A percentile compares a stretch with the other conserved stretches of the same genome.
Evolutionary conservation across 1,140 invertebrate species (phyloP).

Genomic region (Mycetomoellerius zeteki): DNA sequence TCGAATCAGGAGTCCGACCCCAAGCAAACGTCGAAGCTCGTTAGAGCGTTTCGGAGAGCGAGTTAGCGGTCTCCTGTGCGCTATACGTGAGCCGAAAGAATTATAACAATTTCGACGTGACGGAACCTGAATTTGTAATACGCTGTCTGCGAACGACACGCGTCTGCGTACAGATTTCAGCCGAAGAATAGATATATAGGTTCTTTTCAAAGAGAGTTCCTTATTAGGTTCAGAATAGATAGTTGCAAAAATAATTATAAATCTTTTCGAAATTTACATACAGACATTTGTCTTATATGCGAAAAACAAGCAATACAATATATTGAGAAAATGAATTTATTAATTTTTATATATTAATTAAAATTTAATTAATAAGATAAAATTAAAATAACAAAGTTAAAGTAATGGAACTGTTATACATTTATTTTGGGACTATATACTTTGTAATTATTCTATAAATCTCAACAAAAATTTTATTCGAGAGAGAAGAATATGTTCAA

Average conservation of each 20-base stretch:
- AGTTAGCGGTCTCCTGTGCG: slow-evolving; percentile 72
- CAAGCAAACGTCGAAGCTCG: slow-evolving; percentile 82
- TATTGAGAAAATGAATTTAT: background rate
- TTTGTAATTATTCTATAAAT: background rate
- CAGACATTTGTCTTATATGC: too few relatives aligned
- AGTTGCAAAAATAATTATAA: background rate
- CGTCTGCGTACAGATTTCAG: slow-evolving; percentile 59
- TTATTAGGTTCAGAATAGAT: background rate
- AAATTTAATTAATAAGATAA: background rate
- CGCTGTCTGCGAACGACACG: slow-evolving; percentile 64
- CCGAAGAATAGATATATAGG: slow-evolving; percentile 1
- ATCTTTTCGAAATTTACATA: background rate
- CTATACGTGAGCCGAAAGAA: slow-evolving; percentile 83
- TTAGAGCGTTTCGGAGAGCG: slow-evolving; percentile 79
- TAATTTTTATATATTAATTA: background rate
- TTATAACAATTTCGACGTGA: slow-evolving; percentile 81
- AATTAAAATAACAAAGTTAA: slow-evolving; percentile 5
- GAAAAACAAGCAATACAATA: background rate
- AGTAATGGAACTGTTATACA: background rate
- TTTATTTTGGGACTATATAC: background rate
- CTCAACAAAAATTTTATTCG: background rate
- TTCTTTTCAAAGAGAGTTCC: background rate
- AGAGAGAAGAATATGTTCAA: background rate
- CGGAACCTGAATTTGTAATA: slow-evolving; percentile 72
- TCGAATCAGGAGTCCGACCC: slow-evolving; percentile 73